Evolutionary conservation across 2,113 vertebrate genomes (phyloP).

Genomic region (Cairina moschata): DNA sequence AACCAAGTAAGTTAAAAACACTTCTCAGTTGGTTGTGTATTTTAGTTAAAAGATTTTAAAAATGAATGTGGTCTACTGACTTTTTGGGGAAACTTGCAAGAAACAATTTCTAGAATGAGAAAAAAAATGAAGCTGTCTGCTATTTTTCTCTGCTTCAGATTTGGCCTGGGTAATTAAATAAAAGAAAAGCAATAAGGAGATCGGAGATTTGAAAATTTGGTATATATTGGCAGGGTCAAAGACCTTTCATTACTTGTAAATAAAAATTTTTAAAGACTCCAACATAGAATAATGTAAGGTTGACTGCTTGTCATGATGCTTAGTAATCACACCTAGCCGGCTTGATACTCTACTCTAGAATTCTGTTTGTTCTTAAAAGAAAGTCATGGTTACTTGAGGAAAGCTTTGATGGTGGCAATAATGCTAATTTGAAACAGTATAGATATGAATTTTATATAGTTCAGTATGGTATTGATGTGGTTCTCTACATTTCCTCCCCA

Average conservation of each 20-base stretch:
- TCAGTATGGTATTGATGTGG: not conserved
- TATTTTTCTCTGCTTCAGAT: not conserved
- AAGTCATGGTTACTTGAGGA: not conserved
- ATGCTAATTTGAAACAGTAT: not conserved
- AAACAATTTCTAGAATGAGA: not conserved
- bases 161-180: not conserved
- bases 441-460: not conserved
- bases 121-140: not conserved
- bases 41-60: not conserved
- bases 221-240: not conserved
- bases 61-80: not conserved
- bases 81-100: not conserved
- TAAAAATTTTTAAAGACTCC: not conserved
- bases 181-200: not conserved
- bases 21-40: not conserved
- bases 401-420: not conserved
- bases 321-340: not conserved
- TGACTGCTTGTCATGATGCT: not conserved
- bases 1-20: slow-evolving; percentile 80
- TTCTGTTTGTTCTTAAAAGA: not conserved
- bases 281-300: not conserved
- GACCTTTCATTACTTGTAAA: not conserved
- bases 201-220: not conserved
- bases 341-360: not conserved
- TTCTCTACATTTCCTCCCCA: not conserved